Base-by-base conservation (phyloP, 1,140 invertebrate genomes). In the Cepaea nemoralis region DNA sequence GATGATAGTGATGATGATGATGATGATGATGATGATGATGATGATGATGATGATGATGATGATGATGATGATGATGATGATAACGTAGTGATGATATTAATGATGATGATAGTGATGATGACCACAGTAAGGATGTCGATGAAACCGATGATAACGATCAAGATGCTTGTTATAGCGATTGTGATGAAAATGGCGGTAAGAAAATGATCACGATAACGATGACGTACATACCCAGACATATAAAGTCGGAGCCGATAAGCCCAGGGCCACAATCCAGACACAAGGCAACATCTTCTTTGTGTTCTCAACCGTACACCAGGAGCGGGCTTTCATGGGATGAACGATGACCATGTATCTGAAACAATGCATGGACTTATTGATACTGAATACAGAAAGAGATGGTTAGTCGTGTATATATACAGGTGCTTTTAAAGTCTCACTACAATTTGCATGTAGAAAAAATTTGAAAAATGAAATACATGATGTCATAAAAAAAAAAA, bases 341-440 rank as follows among this genome's bases (percentile, higher is more conserved):
- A 95, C 93, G 80, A 95, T 95, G 12, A 95, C 95, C 76, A 95
- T 94, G 89, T 95, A 95, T 85, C 95, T 95, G 91, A 75, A 71
- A 71, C 2, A 71, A 45, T 10, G 40, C 16, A 71, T 2, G 40
- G 10, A n/a, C n/a, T n/a, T n/a, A n/a, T n/a, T n/a, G n/a, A n/a
- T n/a, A n/a, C n/a, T n/a, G n/a, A n/a, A n/a, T n/a, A n/a, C n/a
- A n/a, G n/a, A n/a, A n/a, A n/a, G n/a, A n/a, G n/a, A n/a, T n/a
- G n/a, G n/a, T n/a, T n/a, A n/a, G n/a, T n/a, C n/a, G n/a, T n/a
- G n/a, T n/a, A n/a, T n/a, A n/a, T n/a, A n/a, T n/a, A n/a, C n/a
- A n/a, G n/a, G n/a, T n/a, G n/a, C n/a, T n/a, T n/a, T n/a, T n/a
- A n/a, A n/a, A n/a, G n/a, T n/a, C n/a, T n/a, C n/a, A n/a, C n/a